Evolutionary conservation across 2,113 vertebrate genomes (phyloP).

Genomic region (Amazona guildingii): DNA sequence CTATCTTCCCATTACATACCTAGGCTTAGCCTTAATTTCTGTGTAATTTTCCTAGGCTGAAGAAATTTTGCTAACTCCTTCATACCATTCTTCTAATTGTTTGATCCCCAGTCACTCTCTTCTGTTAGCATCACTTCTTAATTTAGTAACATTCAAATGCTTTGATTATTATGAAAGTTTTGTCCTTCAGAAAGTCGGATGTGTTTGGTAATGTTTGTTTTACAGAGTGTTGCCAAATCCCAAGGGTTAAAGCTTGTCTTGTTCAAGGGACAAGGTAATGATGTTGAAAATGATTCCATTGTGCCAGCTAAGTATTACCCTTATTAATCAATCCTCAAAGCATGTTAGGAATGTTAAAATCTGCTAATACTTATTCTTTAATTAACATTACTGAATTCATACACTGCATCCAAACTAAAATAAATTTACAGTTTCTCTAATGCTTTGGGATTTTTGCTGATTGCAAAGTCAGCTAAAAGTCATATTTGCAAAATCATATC

Average conservation of each 20-base stretch:
- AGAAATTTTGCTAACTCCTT: not conserved
- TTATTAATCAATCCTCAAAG: conserved; percentile 55
- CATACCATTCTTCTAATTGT: not conserved
- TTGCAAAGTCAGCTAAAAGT: not conserved
- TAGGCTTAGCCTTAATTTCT: not conserved
- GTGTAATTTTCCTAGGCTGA: not conserved
- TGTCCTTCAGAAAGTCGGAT: conserved; percentile 50
- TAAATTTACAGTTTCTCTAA: not conserved
- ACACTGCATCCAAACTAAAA: not conserved
- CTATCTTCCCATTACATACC: not conserved
- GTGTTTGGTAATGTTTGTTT: conserved; percentile 26
- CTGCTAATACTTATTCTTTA: not conserved
- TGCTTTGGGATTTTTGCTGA: not conserved
- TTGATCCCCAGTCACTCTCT: not conserved
- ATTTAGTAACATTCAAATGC: not conserved
- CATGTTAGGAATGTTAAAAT: conserved; percentile 49
- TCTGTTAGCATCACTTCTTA: not conserved
- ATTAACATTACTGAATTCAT: conserved; percentile 23
- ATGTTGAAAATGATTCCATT: conserved; percentile 62
- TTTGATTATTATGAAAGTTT: conserved; percentile 5
- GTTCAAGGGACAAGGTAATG: conserved; percentile 54
- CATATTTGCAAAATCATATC: not conserved
- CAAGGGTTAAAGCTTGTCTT: not conserved
- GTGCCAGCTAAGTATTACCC: conserved; percentile 16
- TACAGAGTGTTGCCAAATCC: conserved; percentile 27